Evolutionary conservation across 1,140 invertebrate species (phyloP).

Genomic region (Dryas iulia): DNA sequence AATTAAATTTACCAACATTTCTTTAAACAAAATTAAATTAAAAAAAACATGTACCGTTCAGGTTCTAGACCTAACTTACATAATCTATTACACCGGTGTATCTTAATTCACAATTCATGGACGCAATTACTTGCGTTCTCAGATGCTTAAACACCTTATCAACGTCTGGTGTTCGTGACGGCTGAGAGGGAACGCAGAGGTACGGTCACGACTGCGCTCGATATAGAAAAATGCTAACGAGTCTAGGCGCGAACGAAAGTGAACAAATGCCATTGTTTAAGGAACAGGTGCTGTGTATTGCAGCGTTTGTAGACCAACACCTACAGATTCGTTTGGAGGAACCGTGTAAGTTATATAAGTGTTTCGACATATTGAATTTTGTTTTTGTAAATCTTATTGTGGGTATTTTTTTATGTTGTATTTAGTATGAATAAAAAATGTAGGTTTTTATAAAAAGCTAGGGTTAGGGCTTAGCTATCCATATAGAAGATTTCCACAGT

Average conservation of each 20-base stretch:
- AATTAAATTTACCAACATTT: neutral
- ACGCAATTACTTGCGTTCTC: slow-evolving; percentile 31
- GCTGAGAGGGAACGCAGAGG: slow-evolving; percentile 40
- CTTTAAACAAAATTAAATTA: neutral
- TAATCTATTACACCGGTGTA: slow-evolving; percentile 19
- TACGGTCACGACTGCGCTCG: slow-evolving; percentile 61
- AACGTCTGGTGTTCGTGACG: slow-evolving; percentile 35
- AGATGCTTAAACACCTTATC: slow-evolving; percentile 33
- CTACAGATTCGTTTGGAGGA: slow-evolving; percentile 23
- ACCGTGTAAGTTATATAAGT: slow-evolving; percentile 26
- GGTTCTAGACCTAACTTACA: slow-evolving; percentile 11
- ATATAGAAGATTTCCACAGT: too few species aligned
- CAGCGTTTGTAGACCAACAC: slow-evolving; percentile 31
- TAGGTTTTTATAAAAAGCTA: too few species aligned
- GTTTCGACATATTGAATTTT: neutral
- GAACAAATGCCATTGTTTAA: slow-evolving; percentile 50
- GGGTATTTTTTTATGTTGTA: neutral
- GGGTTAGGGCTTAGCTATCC: too few species aligned
- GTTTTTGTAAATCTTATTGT: neutral
- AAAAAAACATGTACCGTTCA: slow-evolving; percentile 8
- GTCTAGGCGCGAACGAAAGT: slow-evolving; percentile 50
- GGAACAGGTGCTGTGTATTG: slow-evolving; percentile 47
- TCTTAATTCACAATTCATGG: slow-evolving; percentile 36
- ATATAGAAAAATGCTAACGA: slow-evolving; percentile 63
- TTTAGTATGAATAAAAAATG: neutral